Base-by-base conservation (phyloP, 1,140 invertebrate genomes). In the Caerostris extrusa region DNA sequence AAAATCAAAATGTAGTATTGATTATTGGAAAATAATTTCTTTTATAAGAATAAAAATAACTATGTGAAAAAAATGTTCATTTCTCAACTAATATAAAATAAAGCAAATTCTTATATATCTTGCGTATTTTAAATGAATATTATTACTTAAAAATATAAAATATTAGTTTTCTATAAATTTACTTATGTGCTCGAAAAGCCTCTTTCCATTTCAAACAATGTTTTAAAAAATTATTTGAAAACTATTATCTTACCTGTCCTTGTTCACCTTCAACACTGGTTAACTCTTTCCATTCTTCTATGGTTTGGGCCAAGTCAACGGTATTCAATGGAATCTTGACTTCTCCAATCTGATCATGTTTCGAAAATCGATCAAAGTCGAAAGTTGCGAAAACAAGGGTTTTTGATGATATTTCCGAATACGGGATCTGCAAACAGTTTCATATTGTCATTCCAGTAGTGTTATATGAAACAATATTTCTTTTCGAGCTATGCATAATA, bases 321-420 rank as follows among this genome's bases (percentile, higher is more conserved):
- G 99, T 98, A 96, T 99, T 99, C 71, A 99, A 97, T 19, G 99
- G 99, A 94, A 99, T 98, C 96, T 99, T 98, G 81, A 99, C 99
- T 96, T 99, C 99, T 90, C 99, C 99, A 95, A 99, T 99, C 96
- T 99, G 99, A 96, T 99, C 99, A 96, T 99, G 99, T 96, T 99
- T 99, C 60, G 99, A 99, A 97, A 99, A 99, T 94, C 99, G 71
- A 96, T 99, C 99, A 96, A 99, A 99, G 96, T 99, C 99, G 96
- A 99, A 99, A 95, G 99, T 99, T 86, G 99, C 99, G 96, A 99
- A 99, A 83, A 99, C 98, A 82, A 99, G 97, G 3, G 99, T 99
- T 89, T 95, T 95, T 12, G 95, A 94, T 5, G 94, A 93, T 69
- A 95, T 95, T 90, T 95, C 95, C 10, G 94, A 71, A 88, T 95